Conservation (phyloP, 2,888 invertebrate genomes). For the Dryocosmus kuriphilus region DNA sequence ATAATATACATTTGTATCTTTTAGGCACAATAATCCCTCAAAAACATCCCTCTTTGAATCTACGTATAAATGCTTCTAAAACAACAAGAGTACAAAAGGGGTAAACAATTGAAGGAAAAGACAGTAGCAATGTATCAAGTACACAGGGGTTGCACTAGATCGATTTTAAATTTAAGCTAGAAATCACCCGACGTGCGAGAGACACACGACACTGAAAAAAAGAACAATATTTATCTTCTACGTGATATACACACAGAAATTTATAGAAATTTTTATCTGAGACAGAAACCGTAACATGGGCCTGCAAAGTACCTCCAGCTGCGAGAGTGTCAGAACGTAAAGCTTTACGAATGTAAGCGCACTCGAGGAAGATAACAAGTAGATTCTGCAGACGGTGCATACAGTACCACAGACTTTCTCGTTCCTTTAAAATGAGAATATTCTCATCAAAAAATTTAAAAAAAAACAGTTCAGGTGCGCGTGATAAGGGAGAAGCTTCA, state of each 20-base stretch:
- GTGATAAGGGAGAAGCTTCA: conserved; percentile 31
- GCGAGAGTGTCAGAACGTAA: conserved; percentile 41
- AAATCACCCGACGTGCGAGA: not conserved
- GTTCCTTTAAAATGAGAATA: conserved; percentile 37
- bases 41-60: too few relatives aligned
- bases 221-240: conserved; percentile 18
- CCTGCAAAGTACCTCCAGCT: conserved; percentile 19
- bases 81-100: not conserved
- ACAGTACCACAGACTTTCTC: conserved; percentile 23
- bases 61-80: not conserved
- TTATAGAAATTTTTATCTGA: conserved; percentile 37
- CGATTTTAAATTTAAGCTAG: not conserved
- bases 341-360: conserved; percentile 45
- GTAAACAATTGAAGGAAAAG: not conserved
- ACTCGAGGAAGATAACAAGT: conserved; percentile 50
- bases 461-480: conserved; percentile 20
- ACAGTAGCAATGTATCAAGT: not conserved
- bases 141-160: not conserved
- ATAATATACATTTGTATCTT: too few relatives aligned
- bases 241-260: conserved; percentile 17
- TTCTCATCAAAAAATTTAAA: not conserved
- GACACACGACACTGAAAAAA: not conserved
- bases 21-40: too few relatives aligned
- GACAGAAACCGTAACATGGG: conserved; percentile 25
- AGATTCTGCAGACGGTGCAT: conserved; percentile 43